phyloP scores from a whole-genome alignment of 1,140 invertebrate species.

The Drosophila arizonae region DNA sequence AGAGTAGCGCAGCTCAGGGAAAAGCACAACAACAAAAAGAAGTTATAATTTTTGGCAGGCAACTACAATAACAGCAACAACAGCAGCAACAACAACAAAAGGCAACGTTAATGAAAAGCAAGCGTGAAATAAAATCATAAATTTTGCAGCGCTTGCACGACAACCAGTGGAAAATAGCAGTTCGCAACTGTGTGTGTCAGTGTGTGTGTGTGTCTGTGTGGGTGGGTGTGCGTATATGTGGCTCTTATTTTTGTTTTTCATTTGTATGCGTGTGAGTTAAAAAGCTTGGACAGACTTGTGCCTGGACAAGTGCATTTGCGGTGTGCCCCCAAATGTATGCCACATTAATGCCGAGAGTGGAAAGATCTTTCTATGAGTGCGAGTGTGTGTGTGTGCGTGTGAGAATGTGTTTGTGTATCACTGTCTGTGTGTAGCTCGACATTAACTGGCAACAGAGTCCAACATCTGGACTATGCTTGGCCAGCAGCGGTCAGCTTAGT shows the following conservation, averaged over 20 bases:
- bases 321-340: conserved; percentile 66
- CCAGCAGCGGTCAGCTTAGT: conserved; percentile 61
- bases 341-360: conserved; percentile 64
- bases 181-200: conserved; percentile 2
- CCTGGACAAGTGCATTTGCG: conserved; percentile 71
- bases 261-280: conserved; percentile 46
- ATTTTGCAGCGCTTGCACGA: conserved; percentile 65
- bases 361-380: conserved; percentile 3
- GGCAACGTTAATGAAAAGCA: conserved; percentile 78
- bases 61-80: conserved; percentile 18
- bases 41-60: conserved; percentile 70
- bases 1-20: conserved; percentile 37
- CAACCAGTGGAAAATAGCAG: conserved; percentile 31
- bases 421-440: conserved; percentile 38
- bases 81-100: conserved; percentile 45
- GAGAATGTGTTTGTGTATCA: conserved; percentile 27
- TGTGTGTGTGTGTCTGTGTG: conserved; percentile 9
- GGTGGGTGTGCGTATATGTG: background rate
- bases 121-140: conserved; percentile 82
- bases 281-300: conserved; percentile 27
- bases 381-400: conserved; percentile 5
- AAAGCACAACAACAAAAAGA: conserved; percentile 57
- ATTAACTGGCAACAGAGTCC: conserved; percentile 41
- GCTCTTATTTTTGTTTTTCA: conserved; percentile 61
- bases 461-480: conserved; percentile 53